These are phyloP conservation scores for Drosophila kepulauana DNA, from an alignment of 1,140 invertebrate genomes.

Conservation along the genomic window DNA sequence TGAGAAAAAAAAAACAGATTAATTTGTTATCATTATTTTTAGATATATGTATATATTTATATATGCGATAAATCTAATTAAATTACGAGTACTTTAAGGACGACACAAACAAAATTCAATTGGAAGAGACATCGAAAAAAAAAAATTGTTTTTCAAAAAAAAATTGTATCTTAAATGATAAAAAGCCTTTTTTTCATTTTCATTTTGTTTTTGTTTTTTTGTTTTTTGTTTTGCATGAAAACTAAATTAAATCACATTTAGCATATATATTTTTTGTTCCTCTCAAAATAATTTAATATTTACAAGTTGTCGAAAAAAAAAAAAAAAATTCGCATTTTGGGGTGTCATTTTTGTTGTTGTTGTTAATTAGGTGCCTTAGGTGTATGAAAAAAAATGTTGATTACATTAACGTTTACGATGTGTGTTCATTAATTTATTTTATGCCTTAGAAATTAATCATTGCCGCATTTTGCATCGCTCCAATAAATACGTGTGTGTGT, in stretches of 20 bases:
- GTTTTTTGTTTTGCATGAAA: constrained; percentile 48
- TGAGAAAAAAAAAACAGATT: constrained; percentile 19
- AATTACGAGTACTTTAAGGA: constrained; percentile 34
- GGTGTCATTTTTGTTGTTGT: constrained; percentile 25
- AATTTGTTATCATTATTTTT: constrained; percentile 6
- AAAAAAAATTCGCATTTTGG: constrained; percentile 37
- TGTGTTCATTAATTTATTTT: constrained; percentile 47
- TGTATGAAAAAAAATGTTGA: constrained; percentile 72
- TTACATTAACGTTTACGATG: constrained; percentile 14
- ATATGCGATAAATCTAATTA: constrained; percentile 19
- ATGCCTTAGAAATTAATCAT: constrained; percentile 59
- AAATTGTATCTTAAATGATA: constrained; percentile 66
- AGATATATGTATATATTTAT: constrained; percentile 27
- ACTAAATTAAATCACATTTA: constrained; percentile 81
- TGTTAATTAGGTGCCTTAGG: constrained; percentile 51
- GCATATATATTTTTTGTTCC: constrained; percentile 48
- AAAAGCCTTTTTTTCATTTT: constrained; percentile 62
- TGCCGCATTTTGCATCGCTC: constrained; percentile 23
- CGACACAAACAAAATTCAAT: constrained; percentile 1
- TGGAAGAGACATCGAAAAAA: constrained; percentile 16
- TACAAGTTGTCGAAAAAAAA: constrained; percentile 57
- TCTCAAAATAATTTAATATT: constrained; percentile 62
- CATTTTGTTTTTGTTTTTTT: constrained; percentile 18
- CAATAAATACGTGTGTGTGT: constrained; percentile 33
- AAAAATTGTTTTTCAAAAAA: constrained; percentile 11